Evolutionary conservation across 2,797 vertebrate genomes (phyloP).

Genomic region (Acanthurus tractus): DNA sequence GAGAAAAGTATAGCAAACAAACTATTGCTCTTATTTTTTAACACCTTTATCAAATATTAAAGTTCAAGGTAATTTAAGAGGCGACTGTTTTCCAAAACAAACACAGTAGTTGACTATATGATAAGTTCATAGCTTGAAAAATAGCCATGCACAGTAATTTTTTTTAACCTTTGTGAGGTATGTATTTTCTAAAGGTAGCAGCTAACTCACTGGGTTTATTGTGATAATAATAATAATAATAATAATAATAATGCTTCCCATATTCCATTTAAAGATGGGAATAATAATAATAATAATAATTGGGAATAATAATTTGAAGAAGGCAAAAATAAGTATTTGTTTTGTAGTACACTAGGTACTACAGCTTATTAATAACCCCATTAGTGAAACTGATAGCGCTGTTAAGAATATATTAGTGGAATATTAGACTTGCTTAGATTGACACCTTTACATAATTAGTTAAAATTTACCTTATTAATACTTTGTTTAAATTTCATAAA

Average conservation of each 20-base stretch:
- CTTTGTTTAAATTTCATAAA: too few species aligned
- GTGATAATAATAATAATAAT: conserved; percentile 5
- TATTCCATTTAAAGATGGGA: not conserved
- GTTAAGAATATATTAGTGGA: not conserved
- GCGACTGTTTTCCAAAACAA: conserved; percentile 13
- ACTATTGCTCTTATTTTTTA: not conserved
- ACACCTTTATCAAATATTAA: not conserved
- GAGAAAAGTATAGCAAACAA: not conserved
- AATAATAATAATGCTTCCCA: not conserved
- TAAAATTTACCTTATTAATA: not conserved
- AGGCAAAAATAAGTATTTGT: not conserved
- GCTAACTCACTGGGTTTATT: conserved; percentile 1
- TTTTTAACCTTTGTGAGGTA: not conserved
- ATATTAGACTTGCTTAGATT: not conserved
- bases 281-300: conserved; percentile 1
- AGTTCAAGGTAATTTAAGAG: conserved; percentile 2
- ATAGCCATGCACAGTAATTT: not conserved
- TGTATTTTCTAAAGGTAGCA: not conserved
- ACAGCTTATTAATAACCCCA: not conserved
- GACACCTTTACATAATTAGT: not conserved
- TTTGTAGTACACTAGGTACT: not conserved
- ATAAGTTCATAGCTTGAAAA: conserved; percentile 16
- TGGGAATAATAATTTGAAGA: not conserved
- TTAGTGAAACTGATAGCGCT: not conserved
- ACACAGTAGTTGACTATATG: conserved; percentile 7